Conservation (phyloP, 2,888 invertebrate species). For the Drosophila mayaguana region DNA sequence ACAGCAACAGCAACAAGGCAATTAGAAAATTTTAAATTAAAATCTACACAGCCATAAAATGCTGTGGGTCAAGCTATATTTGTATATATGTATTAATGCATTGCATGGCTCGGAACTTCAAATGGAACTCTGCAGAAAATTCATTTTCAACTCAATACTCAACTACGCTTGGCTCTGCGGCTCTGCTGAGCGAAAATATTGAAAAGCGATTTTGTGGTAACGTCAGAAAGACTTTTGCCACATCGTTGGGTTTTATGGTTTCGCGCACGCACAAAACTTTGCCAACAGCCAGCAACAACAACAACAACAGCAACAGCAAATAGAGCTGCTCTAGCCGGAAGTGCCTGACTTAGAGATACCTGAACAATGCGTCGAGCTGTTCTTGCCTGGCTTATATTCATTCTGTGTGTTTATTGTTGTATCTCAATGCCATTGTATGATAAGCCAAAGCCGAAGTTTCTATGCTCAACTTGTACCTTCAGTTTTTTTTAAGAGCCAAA, state of each 20-base stretch:
- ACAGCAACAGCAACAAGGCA: constrained; percentile 39
- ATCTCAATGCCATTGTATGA: neutral
- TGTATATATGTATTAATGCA: constrained; percentile 40
- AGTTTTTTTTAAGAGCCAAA: neutral
- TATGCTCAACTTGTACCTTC: neutral
- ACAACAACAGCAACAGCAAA: neutral
- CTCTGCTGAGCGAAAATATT: constrained; percentile 51
- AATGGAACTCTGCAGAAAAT: constrained; percentile 27
- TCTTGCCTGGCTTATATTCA: too few species aligned
- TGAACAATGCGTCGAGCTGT: neutral
- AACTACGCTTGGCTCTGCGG: neutral
- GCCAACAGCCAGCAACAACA: constrained; percentile 31
- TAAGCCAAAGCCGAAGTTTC: neutral
- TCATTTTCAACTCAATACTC: constrained; percentile 9
- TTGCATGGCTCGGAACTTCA: constrained; percentile 32
- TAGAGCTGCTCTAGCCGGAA: neutral
- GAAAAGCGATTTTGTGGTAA: constrained; percentile 78
- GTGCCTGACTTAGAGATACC: constrained; percentile 6
- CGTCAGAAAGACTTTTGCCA: constrained; percentile 73
- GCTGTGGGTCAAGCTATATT: constrained; percentile 49
- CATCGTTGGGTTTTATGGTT: constrained; percentile 81
- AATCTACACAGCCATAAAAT: constrained; percentile 57
- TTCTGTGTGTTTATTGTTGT: neutral
- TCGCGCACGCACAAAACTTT: constrained; percentile 81
- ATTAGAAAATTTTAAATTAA: constrained; percentile 73